Evolutionary conservation across 2,113 vertebrate species (phyloP).

Genomic region (Nematolebias whitei): DNA sequence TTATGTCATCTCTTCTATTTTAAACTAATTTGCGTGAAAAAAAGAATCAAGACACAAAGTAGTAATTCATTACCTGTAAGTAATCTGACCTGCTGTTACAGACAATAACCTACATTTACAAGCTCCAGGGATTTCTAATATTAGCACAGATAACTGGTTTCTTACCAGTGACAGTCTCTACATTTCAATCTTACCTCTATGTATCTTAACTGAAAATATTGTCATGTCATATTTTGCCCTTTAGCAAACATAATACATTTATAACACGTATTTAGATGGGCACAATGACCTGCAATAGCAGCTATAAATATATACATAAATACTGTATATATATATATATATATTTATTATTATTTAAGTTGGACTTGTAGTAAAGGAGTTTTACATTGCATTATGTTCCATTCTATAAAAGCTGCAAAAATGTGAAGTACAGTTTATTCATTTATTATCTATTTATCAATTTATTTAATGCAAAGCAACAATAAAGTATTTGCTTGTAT

Average conservation of each 20-base stretch:
- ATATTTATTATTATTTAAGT: slow-evolving; percentile 15
- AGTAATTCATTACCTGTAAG: not conserved
- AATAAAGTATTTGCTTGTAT: too few relatives aligned
- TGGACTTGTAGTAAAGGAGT: slow-evolving; percentile 10
- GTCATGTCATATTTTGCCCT: slow-evolving; percentile 2
- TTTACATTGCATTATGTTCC: not conserved
- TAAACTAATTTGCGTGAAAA: slow-evolving; percentile 1
- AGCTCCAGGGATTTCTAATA: slow-evolving; percentile 1
- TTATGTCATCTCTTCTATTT: not conserved
- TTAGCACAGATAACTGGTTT: not conserved
- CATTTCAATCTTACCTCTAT: slow-evolving; percentile 1
- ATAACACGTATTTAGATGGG: slow-evolving; percentile 29
- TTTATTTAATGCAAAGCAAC: too few relatives aligned
- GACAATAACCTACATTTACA: slow-evolving; percentile 7
- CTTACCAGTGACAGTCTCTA: slow-evolving; percentile 1
- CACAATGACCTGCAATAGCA: slow-evolving; percentile 40
- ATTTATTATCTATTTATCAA: too few relatives aligned
- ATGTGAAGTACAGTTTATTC: not conserved
- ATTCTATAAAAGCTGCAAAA: not conserved
- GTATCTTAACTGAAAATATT: slow-evolving; percentile 18
- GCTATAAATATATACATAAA: too few relatives aligned
- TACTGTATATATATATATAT: too few relatives aligned
- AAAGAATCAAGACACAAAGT: slow-evolving; percentile 7
- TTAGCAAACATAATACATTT: slow-evolving; percentile 49
- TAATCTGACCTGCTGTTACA: slow-evolving; percentile 3